Percentiles rank a stretch among this genome's conserved stretches.
These are phyloP conservation scores for Chelonus insularis DNA, from an alignment of 1,140 invertebrate species.

Conservation along the genomic window DNA sequence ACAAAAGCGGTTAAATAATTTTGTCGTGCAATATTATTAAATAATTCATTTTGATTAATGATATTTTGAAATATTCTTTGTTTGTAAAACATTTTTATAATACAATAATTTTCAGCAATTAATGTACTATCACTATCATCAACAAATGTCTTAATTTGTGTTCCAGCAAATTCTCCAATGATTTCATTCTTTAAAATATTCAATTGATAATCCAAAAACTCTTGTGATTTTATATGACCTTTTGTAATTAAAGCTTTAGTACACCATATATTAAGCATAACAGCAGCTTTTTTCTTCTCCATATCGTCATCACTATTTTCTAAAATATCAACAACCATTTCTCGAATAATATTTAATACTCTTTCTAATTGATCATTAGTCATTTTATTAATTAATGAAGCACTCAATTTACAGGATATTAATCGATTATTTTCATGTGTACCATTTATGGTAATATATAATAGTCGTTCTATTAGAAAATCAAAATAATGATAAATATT, in stretches of 20 bases:
- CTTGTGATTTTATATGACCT: slow-evolving; percentile 36
- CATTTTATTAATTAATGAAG: slow-evolving; percentile 45
- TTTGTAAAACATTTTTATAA: slow-evolving; percentile 60
- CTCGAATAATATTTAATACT: slow-evolving; percentile 32
- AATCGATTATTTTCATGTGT: slow-evolving; percentile 23
- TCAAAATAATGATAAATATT: slow-evolving; percentile 31
- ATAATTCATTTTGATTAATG: slow-evolving; percentile 50
- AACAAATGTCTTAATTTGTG: slow-evolving; percentile 44
- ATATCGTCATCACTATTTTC: slow-evolving; percentile 22
- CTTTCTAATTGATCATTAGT: slow-evolving; percentile 22
- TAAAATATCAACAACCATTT: slow-evolving; percentile 35
- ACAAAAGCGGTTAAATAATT: slow-evolving; percentile 67
- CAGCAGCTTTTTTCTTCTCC: slow-evolving; percentile 29
- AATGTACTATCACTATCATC: slow-evolving; percentile 43
- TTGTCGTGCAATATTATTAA: slow-evolving; percentile 56
- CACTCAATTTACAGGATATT: slow-evolving; percentile 36
- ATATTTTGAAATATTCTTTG: slow-evolving; percentile 68
- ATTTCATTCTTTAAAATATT: slow-evolving; percentile 39
- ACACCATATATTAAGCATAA: slow-evolving; percentile 38
- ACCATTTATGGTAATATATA: slow-evolving; percentile 30
- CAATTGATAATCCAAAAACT: slow-evolving; percentile 44
- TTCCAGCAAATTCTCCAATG: slow-evolving; percentile 41
- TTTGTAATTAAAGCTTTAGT: slow-evolving; percentile 41
- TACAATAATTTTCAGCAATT: slow-evolving; percentile 47
- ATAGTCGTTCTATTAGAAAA: slow-evolving; percentile 34